Conservation (phyloP, 1,140 invertebrate genomes). For the Caerostris extrusa region DNA sequence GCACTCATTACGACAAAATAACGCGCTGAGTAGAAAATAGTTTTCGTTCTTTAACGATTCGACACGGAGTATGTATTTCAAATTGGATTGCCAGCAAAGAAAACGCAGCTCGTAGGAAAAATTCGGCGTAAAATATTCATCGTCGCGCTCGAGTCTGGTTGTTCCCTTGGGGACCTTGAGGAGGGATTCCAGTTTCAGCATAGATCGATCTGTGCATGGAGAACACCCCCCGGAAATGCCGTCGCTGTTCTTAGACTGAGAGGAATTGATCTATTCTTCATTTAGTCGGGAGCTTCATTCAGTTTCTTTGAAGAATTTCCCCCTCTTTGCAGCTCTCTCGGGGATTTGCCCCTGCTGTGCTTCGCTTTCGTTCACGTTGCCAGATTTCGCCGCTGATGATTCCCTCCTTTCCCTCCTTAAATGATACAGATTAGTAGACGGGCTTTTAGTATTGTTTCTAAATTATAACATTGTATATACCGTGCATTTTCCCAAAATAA, state of each 20-base stretch:
- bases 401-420: no score
- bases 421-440: no score
- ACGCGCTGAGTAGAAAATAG: neutral
- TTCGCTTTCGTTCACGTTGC: neutral
- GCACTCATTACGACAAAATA: neutral
- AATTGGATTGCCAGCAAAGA: no score
- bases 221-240: no score
- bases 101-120: neutral
- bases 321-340: neutral
- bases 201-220: neutral
- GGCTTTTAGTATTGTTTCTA: no score
- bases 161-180: neutral
- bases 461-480: no score
- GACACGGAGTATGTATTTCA: neutral
- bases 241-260: neutral
- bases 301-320: neutral
- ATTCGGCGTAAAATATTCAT: neutral
- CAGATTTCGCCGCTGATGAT: no score
- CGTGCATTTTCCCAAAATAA: no score
- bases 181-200: neutral
- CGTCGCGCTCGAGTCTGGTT: neutral
- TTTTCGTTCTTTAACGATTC: neutral
- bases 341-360: no score
- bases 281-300: neutral
- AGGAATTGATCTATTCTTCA: constrained; percentile 11